Conservation (phyloP, 1,140 invertebrate genomes). For the Tribolium castaneum region DNA sequence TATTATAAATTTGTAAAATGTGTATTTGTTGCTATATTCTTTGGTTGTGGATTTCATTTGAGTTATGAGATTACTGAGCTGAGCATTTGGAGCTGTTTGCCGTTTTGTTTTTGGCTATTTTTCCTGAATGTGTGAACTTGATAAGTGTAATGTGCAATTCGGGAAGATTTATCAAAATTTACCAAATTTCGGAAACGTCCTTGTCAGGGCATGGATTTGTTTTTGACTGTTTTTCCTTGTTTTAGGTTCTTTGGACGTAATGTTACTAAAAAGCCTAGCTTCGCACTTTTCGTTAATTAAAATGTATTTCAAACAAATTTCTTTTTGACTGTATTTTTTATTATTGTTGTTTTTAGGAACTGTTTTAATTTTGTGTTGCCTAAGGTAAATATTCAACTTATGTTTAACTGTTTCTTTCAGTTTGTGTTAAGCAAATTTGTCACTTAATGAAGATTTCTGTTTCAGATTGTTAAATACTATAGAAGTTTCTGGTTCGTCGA, state of each 20-base stretch:
- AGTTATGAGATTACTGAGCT: too few species aligned
- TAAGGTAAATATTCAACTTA: slow-evolving; percentile 5
- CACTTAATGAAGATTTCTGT: neutral
- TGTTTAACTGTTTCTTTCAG: slow-evolving; percentile 31
- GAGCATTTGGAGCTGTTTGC: too few species aligned
- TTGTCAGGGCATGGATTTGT: too few species aligned
- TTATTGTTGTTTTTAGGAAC: slow-evolving; percentile 41
- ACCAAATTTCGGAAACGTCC: too few species aligned
- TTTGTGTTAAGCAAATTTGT: neutral
- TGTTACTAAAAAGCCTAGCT: neutral
- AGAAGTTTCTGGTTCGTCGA: slow-evolving; percentile 21
- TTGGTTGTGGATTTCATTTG: too few species aligned
- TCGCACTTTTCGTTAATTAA: neutral
- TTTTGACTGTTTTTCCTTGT: neutral
- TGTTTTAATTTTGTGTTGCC: slow-evolving; percentile 36
- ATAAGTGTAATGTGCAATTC: too few species aligned
- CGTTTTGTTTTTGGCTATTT: too few species aligned
- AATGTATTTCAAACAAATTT: slow-evolving; percentile 24
- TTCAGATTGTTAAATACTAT: slow-evolving; percentile 12
- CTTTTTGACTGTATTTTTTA: neutral
- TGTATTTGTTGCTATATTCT: too few species aligned
- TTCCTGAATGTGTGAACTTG: too few species aligned
- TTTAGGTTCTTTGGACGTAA: slow-evolving; percentile 28
- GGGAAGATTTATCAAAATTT: too few species aligned
- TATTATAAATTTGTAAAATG: too few species aligned